phyloP scores from a whole-genome alignment of 2,888 invertebrate genomes.

The Tyria jacobaeae region DNA sequence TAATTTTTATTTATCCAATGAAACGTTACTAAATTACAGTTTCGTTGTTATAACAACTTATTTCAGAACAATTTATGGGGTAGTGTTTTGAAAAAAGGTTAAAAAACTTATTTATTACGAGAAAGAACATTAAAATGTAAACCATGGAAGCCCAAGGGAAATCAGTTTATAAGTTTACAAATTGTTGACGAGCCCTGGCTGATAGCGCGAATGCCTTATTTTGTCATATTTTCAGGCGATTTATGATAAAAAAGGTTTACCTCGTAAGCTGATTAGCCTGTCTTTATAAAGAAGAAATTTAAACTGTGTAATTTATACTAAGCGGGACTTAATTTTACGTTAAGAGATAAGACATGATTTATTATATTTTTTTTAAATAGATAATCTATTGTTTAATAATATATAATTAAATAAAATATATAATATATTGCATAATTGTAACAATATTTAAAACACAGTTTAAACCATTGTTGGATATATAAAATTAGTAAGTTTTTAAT shows the following conservation, averaged over 20 bases:
- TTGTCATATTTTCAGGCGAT: constrained; percentile 42
- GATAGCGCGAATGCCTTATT: constrained; percentile 41
- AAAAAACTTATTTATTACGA: constrained; percentile 58
- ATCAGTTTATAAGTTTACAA: constrained; percentile 62
- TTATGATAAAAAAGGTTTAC: constrained; percentile 46
- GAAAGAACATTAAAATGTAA: constrained; percentile 68
- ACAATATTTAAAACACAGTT: too few relatives aligned
- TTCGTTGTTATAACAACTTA: not conserved
- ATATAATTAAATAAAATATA: too few relatives aligned
- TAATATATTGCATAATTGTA: too few relatives aligned
- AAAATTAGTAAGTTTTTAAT: too few relatives aligned
- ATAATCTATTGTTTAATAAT: too few relatives aligned
- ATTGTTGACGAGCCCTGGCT: constrained; percentile 56
- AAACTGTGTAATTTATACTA: not conserved
- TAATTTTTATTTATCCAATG: not conserved
- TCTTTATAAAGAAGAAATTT: constrained; percentile 6
- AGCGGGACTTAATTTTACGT: not conserved
- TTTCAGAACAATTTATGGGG: constrained; percentile 9
- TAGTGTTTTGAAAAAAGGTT: constrained; percentile 46
- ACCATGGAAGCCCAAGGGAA: constrained; percentile 63
- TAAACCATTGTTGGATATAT: too few relatives aligned
- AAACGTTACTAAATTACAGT: not conserved
- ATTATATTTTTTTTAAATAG: not conserved
- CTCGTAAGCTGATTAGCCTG: constrained; percentile 38
- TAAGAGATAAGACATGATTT: not conserved